Base-by-base conservation (phyloP, 2,888 invertebrate species). In the Epistrophella euchroma region DNA sequence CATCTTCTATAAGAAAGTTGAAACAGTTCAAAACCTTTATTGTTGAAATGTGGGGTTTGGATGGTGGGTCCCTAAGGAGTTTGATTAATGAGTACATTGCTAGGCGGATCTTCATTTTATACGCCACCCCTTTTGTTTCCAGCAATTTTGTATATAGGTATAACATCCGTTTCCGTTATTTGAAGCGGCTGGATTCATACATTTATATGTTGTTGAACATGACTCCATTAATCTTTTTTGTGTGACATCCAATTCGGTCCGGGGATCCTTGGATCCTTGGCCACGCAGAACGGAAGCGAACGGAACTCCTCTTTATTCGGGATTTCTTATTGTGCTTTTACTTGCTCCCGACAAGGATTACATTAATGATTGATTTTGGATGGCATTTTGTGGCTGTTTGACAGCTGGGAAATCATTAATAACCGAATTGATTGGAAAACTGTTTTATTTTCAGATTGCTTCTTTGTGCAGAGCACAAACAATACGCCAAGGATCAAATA, bases 181-280 rank as follows among this genome's bases (percentile, higher is more conserved):
- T 17, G 52, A 37, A 35, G 35, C 37, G 68, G 60, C 43, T 47
- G 45, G 55, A 45, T 77, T 78, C 77, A 74, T 86, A 74, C 78
- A 77, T 86, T 82, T 86, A 82, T 86, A 78, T 74, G 77, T 37
- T 60, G 60, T 82, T 86, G 58, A 86, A 86, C 86, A 82, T 86
- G 86, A 82, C 74, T 86, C 74, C 86, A 86, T 86, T 86, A 82
- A 86, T 86, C 82, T 86, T 86, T 66, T 66, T 74, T 58, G 77
- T 77, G 82, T 82, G 86, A 86, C 86, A 86, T 66, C 32, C 62
- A 62, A 56, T 82, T 58, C 37, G 15, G 37, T 58, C 0, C 25
- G 37, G 19, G 86, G 77, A 40, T 82, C 82, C 50, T 77, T 73
- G 70, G 50, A 62, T 28, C 64, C 82, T 43, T 81, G 64, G 77